phyloP scores from a whole-genome alignment of 1,140 invertebrate genomes.

The Muscidifurax raptorellus region DNA sequence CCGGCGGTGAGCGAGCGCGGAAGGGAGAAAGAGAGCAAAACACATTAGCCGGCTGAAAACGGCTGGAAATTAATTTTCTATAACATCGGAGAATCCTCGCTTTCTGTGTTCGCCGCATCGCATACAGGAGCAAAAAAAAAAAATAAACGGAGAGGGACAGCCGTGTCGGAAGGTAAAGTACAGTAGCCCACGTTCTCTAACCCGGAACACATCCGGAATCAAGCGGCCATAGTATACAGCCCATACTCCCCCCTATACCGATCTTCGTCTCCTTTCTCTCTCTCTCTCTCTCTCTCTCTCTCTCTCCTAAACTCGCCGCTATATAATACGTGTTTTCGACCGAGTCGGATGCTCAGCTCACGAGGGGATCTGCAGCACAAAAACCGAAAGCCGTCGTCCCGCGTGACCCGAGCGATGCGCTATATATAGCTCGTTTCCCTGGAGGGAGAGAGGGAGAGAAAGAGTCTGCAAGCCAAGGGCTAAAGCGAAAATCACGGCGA shows the following conservation, averaged over 20 bases:
- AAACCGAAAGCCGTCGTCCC: too few species aligned
- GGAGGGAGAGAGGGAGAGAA: neutral
- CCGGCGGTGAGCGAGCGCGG: neutral
- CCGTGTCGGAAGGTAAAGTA: conserved; percentile 2
- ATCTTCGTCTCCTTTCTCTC: too few species aligned
- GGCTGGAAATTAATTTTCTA: conserved; percentile 37
- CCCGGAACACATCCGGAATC: too few species aligned
- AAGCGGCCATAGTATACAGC: too few species aligned
- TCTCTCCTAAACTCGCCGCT: too few species aligned
- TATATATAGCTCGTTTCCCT: too few species aligned
- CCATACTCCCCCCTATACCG: too few species aligned
- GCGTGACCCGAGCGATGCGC: neutral
- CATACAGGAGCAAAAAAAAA: neutral
- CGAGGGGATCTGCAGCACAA: too few species aligned
- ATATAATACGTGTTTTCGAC: neutral
- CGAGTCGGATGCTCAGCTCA: neutral
- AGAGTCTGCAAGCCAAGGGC: neutral
- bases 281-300: too few species aligned
- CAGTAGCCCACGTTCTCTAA: neutral
- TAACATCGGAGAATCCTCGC: neutral
- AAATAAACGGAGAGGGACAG: neutral
- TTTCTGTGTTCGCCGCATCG: too few species aligned
- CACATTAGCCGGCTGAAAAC: conserved; percentile 1
- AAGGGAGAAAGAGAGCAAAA: neutral
- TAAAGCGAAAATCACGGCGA: conserved; percentile 26